phyloP scores from a whole-genome alignment of 2,113 vertebrate genomes.

The Bos taurus region ARS-UCD2.0 NC_037343.1:20374001-20374500 shows the following conservation, averaged over 20 bases:
- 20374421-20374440: neutral
- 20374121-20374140: slow-evolving; percentile 6
- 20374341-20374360: neutral
- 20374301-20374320: neutral
- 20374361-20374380: neutral
- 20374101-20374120: neutral
- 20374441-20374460: neutral
- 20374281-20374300: neutral
- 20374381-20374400: neutral
- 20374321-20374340: neutral
- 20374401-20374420: neutral
- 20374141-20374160: neutral
- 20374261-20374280: neutral
- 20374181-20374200: slow-evolving; percentile 42
- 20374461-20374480: neutral
- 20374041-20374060: slow-evolving; percentile 36
- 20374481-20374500: neutral
- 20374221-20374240: neutral
- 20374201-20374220: neutral
- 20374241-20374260: neutral
- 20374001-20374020: slow-evolving; percentile 36
- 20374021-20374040: slow-evolving; percentile 7
- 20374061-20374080: neutral
- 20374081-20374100: neutral
- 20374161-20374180: slow-evolving; percentile 28